Conservation (phyloP, 2,888 invertebrate genomes). For the Lamellibrachia columna region DNA sequence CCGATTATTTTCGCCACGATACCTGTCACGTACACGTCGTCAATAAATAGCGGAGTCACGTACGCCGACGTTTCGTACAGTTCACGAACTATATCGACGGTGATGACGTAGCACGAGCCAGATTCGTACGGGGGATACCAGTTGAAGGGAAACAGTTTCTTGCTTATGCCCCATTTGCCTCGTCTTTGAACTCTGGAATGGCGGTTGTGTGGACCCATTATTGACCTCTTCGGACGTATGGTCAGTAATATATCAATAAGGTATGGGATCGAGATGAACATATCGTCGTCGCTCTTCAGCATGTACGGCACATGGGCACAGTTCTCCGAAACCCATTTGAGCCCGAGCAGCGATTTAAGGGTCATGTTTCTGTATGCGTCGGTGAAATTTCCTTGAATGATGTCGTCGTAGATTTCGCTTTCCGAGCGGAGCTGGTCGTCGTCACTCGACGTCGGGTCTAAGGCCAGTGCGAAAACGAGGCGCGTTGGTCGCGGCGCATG, state of each 20-base stretch:
- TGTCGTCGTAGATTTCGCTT: constrained; percentile 34
- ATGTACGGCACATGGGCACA: constrained; percentile 38
- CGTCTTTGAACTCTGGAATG: constrained; percentile 34
- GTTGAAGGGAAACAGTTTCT: constrained; percentile 38
- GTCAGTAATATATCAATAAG: constrained; percentile 29
- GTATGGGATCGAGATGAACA: constrained; percentile 42
- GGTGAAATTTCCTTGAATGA: constrained; percentile 41
- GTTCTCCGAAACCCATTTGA: constrained; percentile 40
- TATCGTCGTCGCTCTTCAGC: constrained; percentile 45
- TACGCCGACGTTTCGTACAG: constrained; percentile 39
- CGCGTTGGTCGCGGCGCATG: constrained; percentile 20
- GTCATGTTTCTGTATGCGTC: constrained; percentile 44
- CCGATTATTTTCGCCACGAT: constrained; percentile 42
- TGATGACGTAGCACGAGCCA: constrained; percentile 42
- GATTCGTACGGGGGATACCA: constrained; percentile 43
- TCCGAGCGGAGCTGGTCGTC: constrained; percentile 32
- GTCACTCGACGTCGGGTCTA: constrained; percentile 29
- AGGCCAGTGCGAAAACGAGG: constrained; percentile 39
- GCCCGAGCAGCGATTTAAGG: constrained; percentile 42
- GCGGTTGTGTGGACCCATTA: constrained; percentile 41
- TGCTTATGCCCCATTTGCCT: constrained; percentile 38
- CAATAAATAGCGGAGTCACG: constrained; percentile 41
- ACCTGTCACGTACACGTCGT: constrained; percentile 48
- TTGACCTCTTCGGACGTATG: constrained; percentile 30
- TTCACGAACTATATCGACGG: constrained; percentile 36